Conservation (phyloP, 1,140 invertebrate genomes). For the Caenorhabditis remanei region DNA sequence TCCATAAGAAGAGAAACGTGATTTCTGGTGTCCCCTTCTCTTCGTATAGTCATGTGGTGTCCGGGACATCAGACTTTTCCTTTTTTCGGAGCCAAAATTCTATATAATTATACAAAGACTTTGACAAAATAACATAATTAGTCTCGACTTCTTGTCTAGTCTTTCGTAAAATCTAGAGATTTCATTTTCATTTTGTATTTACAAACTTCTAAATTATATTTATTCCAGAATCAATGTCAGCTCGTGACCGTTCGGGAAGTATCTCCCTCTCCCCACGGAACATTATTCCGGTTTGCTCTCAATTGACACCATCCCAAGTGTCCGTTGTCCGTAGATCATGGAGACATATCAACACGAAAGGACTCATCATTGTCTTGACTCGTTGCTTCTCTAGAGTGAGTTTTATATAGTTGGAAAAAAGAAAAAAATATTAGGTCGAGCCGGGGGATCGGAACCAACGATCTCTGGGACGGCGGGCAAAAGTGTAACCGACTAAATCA, state of each 20-base stretch:
- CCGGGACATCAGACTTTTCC: neutral
- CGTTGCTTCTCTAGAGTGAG: conserved; percentile 52
- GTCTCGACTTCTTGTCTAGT: neutral
- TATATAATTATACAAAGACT: neutral
- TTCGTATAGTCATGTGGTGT: conserved; percentile 10
- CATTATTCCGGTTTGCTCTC: conserved; percentile 41
- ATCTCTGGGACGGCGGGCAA: too few species aligned
- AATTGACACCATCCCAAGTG: conserved; percentile 20
- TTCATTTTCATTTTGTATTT: neutral
- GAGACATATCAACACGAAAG: conserved; percentile 59
- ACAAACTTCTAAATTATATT: neutral
- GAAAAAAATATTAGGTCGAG: neutral
- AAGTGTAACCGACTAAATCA: too few species aligned
- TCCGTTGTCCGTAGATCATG: conserved; percentile 33
- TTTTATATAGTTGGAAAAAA: neutral
- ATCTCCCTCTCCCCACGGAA: conserved; percentile 27
- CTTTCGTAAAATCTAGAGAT: neutral
- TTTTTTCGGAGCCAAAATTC: neutral
- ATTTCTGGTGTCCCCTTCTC: conserved; percentile 5
- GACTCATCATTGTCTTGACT: conserved; percentile 47
- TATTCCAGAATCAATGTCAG: conserved; percentile 31
- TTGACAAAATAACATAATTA: neutral
- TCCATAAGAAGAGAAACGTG: neutral
- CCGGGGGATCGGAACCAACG: too few species aligned
- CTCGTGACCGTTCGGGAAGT: conserved; percentile 40